phyloP scores from a whole-genome alignment of 2,888 invertebrate species.

The Crematogaster levior region DNA sequence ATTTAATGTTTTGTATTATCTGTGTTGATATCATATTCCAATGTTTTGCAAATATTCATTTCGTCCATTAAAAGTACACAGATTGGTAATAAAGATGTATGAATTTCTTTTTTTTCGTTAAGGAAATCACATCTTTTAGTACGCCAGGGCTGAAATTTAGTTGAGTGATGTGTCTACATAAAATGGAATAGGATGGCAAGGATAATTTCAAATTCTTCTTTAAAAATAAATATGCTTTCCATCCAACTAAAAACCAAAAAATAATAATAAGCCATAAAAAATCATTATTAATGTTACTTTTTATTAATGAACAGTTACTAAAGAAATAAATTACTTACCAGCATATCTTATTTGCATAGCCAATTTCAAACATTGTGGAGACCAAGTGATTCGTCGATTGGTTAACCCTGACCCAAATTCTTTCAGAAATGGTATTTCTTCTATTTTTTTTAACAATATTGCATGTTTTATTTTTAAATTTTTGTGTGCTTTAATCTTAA shows the following conservation, averaged over 20 bases:
- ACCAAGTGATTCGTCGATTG: not conserved
- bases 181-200: not conserved
- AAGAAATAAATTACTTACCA: conserved; percentile 4
- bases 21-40: conserved; percentile 37
- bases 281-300: not conserved
- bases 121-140: not conserved
- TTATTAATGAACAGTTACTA: conserved; percentile 1
- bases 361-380: conserved; percentile 6
- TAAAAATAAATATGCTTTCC: conserved; percentile 17
- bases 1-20: conserved; percentile 16
- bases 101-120: not conserved
- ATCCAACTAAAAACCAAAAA: not conserved
- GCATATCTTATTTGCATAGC: conserved; percentile 12
- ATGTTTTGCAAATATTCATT: conserved; percentile 18
- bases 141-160: not conserved
- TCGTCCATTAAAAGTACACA: conserved; percentile 29
- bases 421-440: not conserved
- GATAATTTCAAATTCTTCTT: not conserved
- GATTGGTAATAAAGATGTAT: not conserved
- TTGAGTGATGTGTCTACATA: not conserved
- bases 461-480: not conserved
- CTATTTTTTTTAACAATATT: not conserved
- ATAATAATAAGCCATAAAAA: not conserved
- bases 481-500: not conserved
- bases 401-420: conserved; percentile 1